phyloP scores from a whole-genome alignment of 2,888 invertebrate genomes.

The Drosophila mercatorum region DNA sequence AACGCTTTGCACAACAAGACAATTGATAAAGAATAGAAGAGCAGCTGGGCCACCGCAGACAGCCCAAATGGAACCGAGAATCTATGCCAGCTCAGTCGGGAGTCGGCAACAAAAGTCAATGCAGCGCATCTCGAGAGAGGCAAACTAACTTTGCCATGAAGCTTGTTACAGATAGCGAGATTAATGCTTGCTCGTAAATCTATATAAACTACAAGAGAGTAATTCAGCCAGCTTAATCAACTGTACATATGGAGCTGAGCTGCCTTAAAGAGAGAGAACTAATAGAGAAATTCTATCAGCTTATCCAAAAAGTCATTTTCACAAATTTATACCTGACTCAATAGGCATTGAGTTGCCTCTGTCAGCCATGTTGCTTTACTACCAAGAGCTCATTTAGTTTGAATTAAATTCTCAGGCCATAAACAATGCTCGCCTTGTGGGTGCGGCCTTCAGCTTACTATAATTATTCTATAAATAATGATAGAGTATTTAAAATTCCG shows the following conservation, averaged over 20 bases:
- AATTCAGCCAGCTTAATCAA: not conserved
- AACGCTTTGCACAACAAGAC: slow-evolving; percentile 74
- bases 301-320: not conserved
- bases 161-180: slow-evolving; percentile 34
- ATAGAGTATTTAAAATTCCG: slow-evolving; percentile 30
- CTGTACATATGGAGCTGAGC: not conserved
- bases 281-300: not conserved
- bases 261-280: not conserved
- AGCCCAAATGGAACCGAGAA: slow-evolving; percentile 21
- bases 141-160: slow-evolving; percentile 17
- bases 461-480: slow-evolving; percentile 14
- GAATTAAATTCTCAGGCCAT: not conserved
- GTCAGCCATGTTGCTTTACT: not conserved
- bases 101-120: slow-evolving; percentile 31
- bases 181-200: slow-evolving; percentile 28
- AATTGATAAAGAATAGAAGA: slow-evolving; percentile 67
- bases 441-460: not conserved
- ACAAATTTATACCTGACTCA: not conserved
- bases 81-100: slow-evolving; percentile 2
- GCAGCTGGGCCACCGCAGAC: slow-evolving; percentile 10
- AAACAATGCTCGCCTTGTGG: not conserved
- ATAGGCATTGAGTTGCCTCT: not conserved
- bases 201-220: not conserved
- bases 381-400: not conserved
- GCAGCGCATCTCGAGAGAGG: slow-evolving; percentile 10